Percentiles rank a stretch among this genome's conserved stretches.
phyloP scores from a whole-genome alignment of 2,113 vertebrate species.

The Aythya baeri region DNA sequence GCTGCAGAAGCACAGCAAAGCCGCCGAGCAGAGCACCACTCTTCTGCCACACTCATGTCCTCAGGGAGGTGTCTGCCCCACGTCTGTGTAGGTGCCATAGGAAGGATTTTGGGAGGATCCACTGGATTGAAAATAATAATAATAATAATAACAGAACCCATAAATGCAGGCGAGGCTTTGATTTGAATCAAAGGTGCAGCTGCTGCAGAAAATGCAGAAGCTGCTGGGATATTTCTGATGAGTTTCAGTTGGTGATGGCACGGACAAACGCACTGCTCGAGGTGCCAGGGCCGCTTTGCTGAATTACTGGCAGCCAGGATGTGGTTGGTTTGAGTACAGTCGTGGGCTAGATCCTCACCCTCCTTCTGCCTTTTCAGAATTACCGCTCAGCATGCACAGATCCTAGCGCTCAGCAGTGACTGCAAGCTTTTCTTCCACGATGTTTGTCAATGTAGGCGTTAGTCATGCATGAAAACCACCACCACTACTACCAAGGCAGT shows the following conservation, averaged over 20 bases:
- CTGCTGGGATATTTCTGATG: not conserved
- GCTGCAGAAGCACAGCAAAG: not conserved
- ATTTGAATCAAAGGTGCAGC: not conserved
- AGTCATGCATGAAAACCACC: not conserved
- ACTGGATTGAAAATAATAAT: not conserved
- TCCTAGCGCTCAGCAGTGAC: rapidly evolving
- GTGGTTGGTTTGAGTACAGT: not conserved
- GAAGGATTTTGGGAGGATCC: not conserved
- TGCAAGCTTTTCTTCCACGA: not conserved
- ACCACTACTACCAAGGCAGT: rapidly evolving
- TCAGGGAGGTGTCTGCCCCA: not conserved
- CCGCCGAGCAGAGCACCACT: not conserved
- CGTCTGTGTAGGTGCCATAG: not conserved
- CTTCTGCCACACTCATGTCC: rapidly evolving
- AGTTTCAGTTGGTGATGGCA: not conserved
- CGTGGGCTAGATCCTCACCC: not conserved
- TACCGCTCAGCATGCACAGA: not conserved
- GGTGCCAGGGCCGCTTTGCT: rapidly evolving
- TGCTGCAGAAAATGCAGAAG: not conserved
- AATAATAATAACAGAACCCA: too few relatives aligned
- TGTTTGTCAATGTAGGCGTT: rapidly evolving
- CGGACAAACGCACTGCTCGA: not conserved
- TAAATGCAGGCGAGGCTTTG: not conserved
- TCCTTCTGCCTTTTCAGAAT: not conserved
- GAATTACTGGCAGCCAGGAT: slow-evolving; percentile 28